Conservation (phyloP, 2,113 vertebrate genomes). For the Gorsachius goisagi region DNA sequence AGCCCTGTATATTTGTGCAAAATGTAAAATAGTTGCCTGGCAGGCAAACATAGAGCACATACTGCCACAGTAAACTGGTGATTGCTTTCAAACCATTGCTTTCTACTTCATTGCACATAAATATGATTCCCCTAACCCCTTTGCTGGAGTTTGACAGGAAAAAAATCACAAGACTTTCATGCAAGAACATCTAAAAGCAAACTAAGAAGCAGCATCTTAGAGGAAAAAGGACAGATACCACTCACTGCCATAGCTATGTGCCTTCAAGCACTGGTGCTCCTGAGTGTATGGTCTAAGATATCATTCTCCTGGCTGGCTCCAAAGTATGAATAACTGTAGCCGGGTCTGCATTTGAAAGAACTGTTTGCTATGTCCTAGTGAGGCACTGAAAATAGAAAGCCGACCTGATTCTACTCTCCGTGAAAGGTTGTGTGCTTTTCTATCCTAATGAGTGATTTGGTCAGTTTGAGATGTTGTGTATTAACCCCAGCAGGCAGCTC, state of each 20-base stretch:
- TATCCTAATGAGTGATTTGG: not conserved
- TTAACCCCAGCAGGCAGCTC: not conserved
- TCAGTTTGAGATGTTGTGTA: not conserved
- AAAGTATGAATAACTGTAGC: not conserved
- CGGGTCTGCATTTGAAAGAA: not conserved
- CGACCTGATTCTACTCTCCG: not conserved
- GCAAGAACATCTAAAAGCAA: not conserved
- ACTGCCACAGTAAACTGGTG: not conserved
- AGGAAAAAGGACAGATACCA: not conserved
- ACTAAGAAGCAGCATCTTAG: not conserved
- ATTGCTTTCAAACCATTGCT: constrained; percentile 17
- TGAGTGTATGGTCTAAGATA: not conserved
- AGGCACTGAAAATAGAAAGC: not conserved
- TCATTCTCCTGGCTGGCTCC: not conserved
- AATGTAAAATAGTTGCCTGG: constrained; percentile 1
- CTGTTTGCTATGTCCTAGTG: not conserved
- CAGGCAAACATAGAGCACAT: not conserved
- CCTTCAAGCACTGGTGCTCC: not conserved
- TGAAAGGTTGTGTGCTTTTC: not conserved
- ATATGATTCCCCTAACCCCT: not conserved
- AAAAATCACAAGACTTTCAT: not conserved
- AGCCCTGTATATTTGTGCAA: not conserved
- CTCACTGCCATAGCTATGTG: not conserved
- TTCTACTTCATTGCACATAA: constrained; percentile 37
- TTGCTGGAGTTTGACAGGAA: not conserved